phyloP scores from a whole-genome alignment of 2,888 invertebrate species.

The Lithodes maja region DNA sequence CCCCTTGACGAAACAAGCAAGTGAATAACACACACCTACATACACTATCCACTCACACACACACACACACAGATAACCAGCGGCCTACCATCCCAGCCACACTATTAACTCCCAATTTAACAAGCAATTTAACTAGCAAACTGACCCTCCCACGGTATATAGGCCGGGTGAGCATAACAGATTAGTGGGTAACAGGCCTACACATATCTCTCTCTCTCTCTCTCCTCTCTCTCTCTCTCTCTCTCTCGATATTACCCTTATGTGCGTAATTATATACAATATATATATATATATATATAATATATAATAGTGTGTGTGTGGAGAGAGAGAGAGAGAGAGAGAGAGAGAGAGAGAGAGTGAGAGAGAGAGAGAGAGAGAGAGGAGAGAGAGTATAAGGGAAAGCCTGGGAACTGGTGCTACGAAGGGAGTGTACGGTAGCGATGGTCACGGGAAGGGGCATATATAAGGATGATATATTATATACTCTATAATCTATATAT shows the following conservation, averaged over 20 bases:
- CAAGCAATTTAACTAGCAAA: slow-evolving; percentile 54
- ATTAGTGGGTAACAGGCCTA: slow-evolving; percentile 40
- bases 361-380: too few species aligned
- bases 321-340: too few species aligned
- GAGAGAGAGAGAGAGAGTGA: too few species aligned
- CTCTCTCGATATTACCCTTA: not conserved
- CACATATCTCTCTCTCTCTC: slow-evolving; percentile 15
- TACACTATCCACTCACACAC: not conserved
- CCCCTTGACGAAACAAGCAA: too few species aligned
- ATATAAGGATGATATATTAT: too few species aligned
- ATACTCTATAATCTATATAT: too few species aligned
- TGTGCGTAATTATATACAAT: not conserved
- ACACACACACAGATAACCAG: slow-evolving; percentile 23
- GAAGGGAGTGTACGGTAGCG: too few species aligned
- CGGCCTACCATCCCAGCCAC: slow-evolving; percentile 13
- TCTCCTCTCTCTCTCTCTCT: not conserved
- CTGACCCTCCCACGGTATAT: slow-evolving; percentile 40
- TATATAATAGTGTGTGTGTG: not conserved
- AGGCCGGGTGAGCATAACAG: slow-evolving; percentile 15
- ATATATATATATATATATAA: not conserved
- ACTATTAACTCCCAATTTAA: slow-evolving; percentile 45
- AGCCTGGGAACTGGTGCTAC: too few species aligned
- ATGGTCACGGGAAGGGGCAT: too few species aligned
- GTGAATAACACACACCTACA: too few species aligned
- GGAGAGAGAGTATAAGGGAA: too few species aligned